These are phyloP conservation scores for Acromyrmex echinatior DNA, from an alignment of 1,140 invertebrate species.

Conservation along the genomic window DNA sequence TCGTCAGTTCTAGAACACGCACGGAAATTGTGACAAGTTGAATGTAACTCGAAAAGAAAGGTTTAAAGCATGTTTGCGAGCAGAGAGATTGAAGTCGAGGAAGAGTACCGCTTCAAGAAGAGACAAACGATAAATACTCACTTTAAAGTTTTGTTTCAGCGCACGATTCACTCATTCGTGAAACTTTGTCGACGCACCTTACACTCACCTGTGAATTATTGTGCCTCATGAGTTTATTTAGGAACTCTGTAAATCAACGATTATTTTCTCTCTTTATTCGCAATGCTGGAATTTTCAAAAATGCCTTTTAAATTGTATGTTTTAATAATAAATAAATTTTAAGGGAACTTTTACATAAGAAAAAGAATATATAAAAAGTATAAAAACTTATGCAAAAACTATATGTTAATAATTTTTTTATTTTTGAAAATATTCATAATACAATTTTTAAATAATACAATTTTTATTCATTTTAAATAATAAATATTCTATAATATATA, in stretches of 20 bases:
- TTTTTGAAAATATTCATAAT: too few species aligned
- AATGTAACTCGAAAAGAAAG: slow-evolving; percentile 29
- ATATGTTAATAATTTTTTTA: background rate
- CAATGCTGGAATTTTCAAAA: background rate
- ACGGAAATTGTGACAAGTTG: slow-evolving; percentile 32
- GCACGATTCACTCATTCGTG: slow-evolving; percentile 45
- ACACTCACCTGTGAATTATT: slow-evolving; percentile 36
- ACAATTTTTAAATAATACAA: background rate
- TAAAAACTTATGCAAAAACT: background rate
- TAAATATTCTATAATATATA: background rate
- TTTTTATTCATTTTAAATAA: background rate
- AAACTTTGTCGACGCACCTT: slow-evolving; percentile 33
- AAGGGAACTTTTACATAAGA: background rate
- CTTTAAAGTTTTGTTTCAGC: slow-evolving; percentile 51
- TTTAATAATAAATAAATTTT: slow-evolving; percentile 13
- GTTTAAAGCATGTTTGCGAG: slow-evolving; percentile 33
- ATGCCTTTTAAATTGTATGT: background rate
- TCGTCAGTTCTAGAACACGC: slow-evolving; percentile 21
- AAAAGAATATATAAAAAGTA: background rate
- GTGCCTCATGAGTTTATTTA: slow-evolving; percentile 36
- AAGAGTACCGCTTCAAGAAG: slow-evolving; percentile 32
- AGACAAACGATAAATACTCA: slow-evolving; percentile 59
- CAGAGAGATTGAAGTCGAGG: slow-evolving; percentile 14
- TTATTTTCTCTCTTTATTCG: slow-evolving; percentile 3
- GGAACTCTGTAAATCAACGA: slow-evolving; percentile 10